These are phyloP conservation scores for Podarcis siculus DNA, from an alignment of 2,797 vertebrate species.

Conservation along the genomic window DNA sequence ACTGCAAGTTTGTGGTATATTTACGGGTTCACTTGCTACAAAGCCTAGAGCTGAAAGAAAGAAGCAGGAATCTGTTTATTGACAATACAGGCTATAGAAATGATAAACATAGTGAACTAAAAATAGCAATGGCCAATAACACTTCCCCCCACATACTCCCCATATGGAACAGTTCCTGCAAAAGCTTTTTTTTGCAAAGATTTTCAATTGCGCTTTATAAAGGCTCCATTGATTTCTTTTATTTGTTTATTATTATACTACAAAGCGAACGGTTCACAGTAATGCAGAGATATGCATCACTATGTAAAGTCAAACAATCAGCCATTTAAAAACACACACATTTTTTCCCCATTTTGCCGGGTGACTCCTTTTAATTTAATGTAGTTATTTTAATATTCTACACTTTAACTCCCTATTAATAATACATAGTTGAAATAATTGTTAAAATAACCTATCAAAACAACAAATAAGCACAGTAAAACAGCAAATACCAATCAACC, in stretches of 20 bases:
- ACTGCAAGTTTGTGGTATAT: constrained; percentile 27
- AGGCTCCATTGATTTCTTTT: neutral
- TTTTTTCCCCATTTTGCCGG: neutral
- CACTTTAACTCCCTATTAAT: neutral
- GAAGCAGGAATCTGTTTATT: constrained; percentile 46
- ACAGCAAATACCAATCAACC: neutral
- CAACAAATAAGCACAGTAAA: neutral
- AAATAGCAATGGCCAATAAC: constrained; percentile 17
- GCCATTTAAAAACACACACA: neutral
- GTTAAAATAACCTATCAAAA: neutral
- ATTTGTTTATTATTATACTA: neutral
- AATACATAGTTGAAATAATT: neutral
- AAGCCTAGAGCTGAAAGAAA: constrained; percentile 31
- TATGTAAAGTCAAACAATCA: neutral
- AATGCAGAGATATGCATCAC: neutral
- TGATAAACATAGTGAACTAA: constrained; percentile 13
- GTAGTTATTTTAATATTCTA: neutral
- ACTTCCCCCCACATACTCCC: neutral
- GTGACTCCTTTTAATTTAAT: neutral
- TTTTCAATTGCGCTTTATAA: neutral
- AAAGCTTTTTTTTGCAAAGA: neutral
- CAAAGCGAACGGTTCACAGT: neutral
- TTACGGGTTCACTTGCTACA: constrained; percentile 20
- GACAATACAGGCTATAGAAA: neutral
- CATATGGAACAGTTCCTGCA: neutral